Percentiles rank a stretch among this genome's conserved stretches.
Evolutionary conservation across 2,113 vertebrate species (phyloP).

Genomic region (Sander vitreus): DNA sequence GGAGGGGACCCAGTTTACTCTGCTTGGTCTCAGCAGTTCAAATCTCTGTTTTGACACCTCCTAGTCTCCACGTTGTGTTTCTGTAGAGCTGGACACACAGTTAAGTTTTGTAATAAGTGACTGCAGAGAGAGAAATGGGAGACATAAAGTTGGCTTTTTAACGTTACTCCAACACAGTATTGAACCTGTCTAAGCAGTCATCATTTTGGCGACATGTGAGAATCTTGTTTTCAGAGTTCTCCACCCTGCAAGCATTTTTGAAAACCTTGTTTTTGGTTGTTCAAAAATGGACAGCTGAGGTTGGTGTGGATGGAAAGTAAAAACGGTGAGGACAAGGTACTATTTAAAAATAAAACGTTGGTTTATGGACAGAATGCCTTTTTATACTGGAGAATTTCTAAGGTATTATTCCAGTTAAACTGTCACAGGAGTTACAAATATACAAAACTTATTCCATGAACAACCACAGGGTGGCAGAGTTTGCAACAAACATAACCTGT

Average conservation of each 20-base stretch:
- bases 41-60: neutral
- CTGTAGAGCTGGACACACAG: neutral
- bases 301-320: neutral
- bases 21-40: neutral
- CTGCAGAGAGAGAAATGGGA: neutral
- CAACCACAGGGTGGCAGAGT: constrained; percentile 76
- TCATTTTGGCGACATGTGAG: neutral
- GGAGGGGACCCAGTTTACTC: neutral
- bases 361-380: neutral
- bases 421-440: constrained; percentile 6
- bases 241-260: neutral
- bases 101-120: neutral
- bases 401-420: neutral
- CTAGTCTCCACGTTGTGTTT: neutral
- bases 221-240: neutral
- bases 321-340: neutral
- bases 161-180: neutral
- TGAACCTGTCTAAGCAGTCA: neutral
- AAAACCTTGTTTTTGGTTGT: neutral
- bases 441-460: constrained; percentile 33
- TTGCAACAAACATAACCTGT: constrained; percentile 30
- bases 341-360: neutral
- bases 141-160: neutral
- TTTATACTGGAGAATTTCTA: neutral
- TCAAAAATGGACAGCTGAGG: neutral